Evolutionary conservation across 2,797 vertebrate genomes (phyloP).

Genomic region (Acipenser transmontanus): DNA sequence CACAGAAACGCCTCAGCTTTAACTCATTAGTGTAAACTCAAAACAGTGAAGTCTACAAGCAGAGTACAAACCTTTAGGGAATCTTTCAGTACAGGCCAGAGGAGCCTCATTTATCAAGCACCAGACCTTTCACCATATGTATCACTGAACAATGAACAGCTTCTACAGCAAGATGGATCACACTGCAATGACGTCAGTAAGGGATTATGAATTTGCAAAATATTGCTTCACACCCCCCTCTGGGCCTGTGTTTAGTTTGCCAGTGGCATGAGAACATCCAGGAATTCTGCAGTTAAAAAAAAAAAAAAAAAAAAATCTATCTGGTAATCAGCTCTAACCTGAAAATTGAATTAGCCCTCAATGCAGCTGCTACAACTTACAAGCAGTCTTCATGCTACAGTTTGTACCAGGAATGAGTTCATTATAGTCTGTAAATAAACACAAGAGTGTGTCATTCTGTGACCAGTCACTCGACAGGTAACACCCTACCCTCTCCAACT

Average conservation of each 20-base stretch:
- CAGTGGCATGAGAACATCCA: no score
- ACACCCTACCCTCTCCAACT: no score
- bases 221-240: neutral
- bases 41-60: neutral
- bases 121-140: neutral
- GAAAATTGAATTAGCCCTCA: no score
- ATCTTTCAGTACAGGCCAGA: neutral
- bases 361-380: no score
- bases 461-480: no score
- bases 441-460: no score
- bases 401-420: no score
- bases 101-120: neutral
- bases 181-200: neutral
- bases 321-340: no score
- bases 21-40: neutral
- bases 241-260: neutral
- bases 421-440: no score
- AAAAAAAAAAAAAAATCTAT: no score
- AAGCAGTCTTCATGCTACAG: no score
- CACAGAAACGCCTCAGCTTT: neutral
- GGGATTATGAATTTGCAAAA: constrained; percentile 1
- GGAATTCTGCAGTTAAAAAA: no score
- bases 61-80: neutral
- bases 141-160: neutral
- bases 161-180: neutral